These are phyloP conservation scores for Larimichthys crocea DNA, from an alignment of 2,113 vertebrate genomes.

Conservation along the genomic window DNA sequence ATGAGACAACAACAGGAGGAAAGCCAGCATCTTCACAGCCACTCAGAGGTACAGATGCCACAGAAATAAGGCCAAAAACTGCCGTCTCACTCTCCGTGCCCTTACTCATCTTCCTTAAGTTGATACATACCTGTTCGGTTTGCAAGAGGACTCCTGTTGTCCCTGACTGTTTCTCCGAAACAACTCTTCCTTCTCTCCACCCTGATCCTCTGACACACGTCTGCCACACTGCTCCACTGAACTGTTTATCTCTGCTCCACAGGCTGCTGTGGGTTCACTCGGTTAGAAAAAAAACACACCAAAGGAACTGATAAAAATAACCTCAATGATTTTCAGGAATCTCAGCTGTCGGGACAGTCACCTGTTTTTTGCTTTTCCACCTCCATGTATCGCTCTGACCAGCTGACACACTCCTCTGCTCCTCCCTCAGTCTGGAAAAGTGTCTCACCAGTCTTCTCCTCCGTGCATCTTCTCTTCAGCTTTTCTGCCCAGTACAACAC, in stretches of 20 bases:
- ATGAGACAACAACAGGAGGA: neutral
- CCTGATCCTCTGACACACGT: neutral
- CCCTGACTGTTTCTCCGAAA: slow-evolving; percentile 14
- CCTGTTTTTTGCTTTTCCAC: slow-evolving; percentile 25
- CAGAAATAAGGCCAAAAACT: neutral
- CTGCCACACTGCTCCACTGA: neutral
- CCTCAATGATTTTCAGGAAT: neutral
- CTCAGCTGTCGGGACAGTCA: neutral
- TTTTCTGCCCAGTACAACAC: slow-evolving; percentile 83
- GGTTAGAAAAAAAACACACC: neutral
- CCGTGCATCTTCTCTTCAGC: slow-evolving; percentile 78
- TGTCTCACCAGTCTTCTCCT: neutral
- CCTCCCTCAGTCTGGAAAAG: neutral
- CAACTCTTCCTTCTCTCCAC: neutral
- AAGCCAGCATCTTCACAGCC: neutral
- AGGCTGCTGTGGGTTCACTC: slow-evolving; percentile 5
- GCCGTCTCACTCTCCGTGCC: neutral
- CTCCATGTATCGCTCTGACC: neutral
- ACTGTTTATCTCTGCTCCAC: slow-evolving; percentile 28
- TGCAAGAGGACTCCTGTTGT: slow-evolving; percentile 65
- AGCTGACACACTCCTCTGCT: neutral
- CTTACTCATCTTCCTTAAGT: neutral
- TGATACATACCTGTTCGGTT: slow-evolving; percentile 61
- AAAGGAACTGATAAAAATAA: neutral
- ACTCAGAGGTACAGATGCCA: neutral